Conservation (phyloP, 1,140 invertebrate genomes). For the Papilio polytes region DNA sequence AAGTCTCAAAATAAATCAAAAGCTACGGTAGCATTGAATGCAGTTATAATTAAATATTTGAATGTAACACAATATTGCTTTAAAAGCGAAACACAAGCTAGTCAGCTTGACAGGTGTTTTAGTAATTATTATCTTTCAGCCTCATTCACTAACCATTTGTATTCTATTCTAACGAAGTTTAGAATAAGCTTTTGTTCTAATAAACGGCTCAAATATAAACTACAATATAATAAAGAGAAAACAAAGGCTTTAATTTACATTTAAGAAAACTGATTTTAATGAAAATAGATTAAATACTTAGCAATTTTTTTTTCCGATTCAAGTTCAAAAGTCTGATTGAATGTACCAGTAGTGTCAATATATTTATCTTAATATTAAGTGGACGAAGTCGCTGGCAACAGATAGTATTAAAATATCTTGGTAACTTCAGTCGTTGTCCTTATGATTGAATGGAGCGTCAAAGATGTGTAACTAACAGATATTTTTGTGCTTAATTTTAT, state of each 20-base stretch:
- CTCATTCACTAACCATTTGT: neutral
- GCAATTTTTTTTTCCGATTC: neutral
- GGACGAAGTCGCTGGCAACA: too few species aligned
- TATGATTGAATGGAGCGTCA: neutral
- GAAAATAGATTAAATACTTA: neutral
- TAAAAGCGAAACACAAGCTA: neutral
- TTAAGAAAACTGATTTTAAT: neutral
- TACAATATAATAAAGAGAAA: neutral
- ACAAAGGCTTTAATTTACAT: constrained; percentile 1
- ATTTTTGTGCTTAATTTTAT: neutral
- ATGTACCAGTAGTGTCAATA: too few species aligned
- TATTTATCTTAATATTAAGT: too few species aligned
- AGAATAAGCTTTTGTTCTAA: neutral
- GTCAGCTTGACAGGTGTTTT: neutral
- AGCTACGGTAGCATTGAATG: neutral
- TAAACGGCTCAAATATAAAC: neutral
- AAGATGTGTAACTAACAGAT: neutral
- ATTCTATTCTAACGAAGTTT: neutral
- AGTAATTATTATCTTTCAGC: neutral
- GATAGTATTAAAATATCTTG: neutral
- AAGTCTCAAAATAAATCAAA: neutral
- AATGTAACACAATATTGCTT: constrained; percentile 12
- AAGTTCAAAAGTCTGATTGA: too few species aligned
- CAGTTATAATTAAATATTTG: neutral
- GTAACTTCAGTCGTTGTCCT: neutral